phyloP scores from a whole-genome alignment of 2,797 vertebrate species.

The Pangasius macronema region DNA sequence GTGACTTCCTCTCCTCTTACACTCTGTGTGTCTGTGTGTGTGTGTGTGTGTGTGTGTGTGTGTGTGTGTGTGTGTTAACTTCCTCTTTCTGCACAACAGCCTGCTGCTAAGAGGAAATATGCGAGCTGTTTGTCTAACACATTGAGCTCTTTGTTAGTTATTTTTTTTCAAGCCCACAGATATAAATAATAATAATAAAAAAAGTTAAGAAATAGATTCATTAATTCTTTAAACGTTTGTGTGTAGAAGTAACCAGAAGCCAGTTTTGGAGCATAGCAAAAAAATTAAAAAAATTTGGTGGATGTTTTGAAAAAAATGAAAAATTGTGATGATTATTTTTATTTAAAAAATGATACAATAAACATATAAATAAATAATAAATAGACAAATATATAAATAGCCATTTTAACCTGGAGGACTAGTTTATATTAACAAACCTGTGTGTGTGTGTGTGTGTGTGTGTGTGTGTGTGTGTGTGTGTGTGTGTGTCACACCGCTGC shows the following conservation, averaged over 20 bases:
- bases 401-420: background rate
- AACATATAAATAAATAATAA: too few species aligned
- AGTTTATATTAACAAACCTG: background rate
- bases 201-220: too few species aligned
- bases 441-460: background rate
- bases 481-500: background rate
- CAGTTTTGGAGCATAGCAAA: background rate
- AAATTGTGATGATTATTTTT: too few species aligned
- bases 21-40: slow-evolving; percentile 9
- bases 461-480: background rate
- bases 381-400: background rate
- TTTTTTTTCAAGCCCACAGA: background rate
- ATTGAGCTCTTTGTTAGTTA: background rate
- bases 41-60: slow-evolving; percentile 9
- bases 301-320: too few species aligned
- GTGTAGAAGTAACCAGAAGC: background rate
- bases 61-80: background rate
- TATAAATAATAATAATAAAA: background rate
- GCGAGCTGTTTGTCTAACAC: background rate
- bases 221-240: background rate
- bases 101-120: background rate
- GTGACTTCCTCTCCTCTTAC: slow-evolving; percentile 58
- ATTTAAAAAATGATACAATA: too few species aligned
- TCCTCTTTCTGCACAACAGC: slow-evolving; percentile 3
- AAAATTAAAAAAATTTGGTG: too few species aligned